phyloP scores from a whole-genome alignment of 1,140 invertebrate genomes.

The Rhizoglyphus robini region DNA sequence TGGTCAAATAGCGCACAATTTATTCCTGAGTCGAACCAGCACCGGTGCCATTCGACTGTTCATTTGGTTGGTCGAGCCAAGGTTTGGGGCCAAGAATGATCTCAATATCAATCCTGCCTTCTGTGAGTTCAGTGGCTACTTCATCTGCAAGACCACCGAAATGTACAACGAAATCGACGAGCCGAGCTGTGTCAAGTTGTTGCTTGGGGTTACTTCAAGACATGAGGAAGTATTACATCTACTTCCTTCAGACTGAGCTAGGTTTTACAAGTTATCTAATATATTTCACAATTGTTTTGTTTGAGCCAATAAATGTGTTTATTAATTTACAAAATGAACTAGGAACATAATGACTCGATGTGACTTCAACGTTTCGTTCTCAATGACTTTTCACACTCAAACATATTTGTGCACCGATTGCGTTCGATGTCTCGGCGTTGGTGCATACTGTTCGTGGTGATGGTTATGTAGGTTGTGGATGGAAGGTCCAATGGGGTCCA shows the following conservation, averaged over 20 bases:
- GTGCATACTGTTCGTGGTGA: too few species aligned
- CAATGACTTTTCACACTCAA: too few species aligned
- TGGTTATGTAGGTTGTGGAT: not conserved
- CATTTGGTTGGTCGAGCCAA: conserved; percentile 23
- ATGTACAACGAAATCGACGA: conserved; percentile 21
- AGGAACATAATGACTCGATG: too few species aligned
- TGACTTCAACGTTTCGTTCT: too few species aligned
- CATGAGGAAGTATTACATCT: conserved; percentile 2
- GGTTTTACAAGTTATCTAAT: not conserved
- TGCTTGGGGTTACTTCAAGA: not conserved
- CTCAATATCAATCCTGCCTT: conserved; percentile 23
- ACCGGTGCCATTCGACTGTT: conserved; percentile 22
- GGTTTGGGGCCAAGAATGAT: conserved; percentile 22
- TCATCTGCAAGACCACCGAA: conserved; percentile 23
- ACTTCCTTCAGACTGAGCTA: not conserved
- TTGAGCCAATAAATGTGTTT: too few species aligned
- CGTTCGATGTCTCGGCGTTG: too few species aligned
- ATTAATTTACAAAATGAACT: too few species aligned
- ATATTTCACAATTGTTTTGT: not conserved
- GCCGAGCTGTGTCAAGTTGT: conserved; percentile 12
- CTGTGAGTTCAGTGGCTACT: conserved; percentile 25
- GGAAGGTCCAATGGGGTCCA: not conserved
- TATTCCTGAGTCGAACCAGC: conserved; percentile 25
- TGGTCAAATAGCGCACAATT: conserved; percentile 27
- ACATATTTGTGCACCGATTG: too few species aligned